phyloP scores from a whole-genome alignment of 2,113 vertebrate genomes.

The Strigops habroptila region DNA sequence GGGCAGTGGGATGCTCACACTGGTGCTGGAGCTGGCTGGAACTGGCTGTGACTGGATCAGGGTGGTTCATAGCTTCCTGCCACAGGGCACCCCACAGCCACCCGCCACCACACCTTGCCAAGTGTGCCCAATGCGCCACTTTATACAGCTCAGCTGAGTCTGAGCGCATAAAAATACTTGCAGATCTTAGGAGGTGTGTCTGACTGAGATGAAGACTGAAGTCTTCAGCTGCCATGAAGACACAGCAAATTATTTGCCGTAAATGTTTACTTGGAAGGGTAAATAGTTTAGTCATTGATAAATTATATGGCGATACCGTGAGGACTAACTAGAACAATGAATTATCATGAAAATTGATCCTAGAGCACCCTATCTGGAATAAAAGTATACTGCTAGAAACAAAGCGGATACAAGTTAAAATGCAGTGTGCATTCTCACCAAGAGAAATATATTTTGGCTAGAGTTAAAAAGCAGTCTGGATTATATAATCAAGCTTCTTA shows the following conservation, averaged over 20 bases:
- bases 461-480: not conserved
- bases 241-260: not conserved
- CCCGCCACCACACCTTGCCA: rapidly evolving
- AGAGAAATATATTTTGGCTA: not conserved
- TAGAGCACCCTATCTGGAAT: not conserved
- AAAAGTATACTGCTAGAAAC: not conserved
- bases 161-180: not conserved
- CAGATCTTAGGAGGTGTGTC: not conserved
- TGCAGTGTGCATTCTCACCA: not conserved
- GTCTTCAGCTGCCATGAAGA: not conserved
- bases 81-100: rapidly evolving
- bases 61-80: not conserved
- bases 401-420: not conserved
- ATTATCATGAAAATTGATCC: not conserved
- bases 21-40: not conserved
- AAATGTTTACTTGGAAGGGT: not conserved
- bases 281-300: not conserved
- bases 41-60: rapidly evolving
- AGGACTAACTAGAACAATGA: not conserved
- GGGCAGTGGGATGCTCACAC: not conserved
- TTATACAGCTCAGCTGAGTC: not conserved
- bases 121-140: not conserved
- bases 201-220: not conserved
- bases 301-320: not conserved
- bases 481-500: not conserved